Evolutionary conservation across 92 coral and sea anemone species (phyloP).

Genomic region (Porites cylindrica): DNA sequence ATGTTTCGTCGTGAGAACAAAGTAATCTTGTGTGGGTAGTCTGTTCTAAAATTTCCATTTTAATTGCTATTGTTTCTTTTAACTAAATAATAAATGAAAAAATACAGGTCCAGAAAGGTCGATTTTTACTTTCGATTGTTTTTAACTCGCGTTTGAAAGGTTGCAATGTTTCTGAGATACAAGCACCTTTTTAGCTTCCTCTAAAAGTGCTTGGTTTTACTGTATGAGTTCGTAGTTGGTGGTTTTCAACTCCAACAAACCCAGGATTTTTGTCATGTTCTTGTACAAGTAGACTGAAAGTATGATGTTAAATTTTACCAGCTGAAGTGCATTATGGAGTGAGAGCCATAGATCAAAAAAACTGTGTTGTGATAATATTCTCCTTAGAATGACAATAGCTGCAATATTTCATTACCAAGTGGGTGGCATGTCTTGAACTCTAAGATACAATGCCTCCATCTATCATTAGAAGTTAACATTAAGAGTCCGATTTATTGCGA

Average conservation of each 20-base stretch:
- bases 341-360: no score
- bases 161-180: not conserved
- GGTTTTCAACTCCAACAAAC: no score
- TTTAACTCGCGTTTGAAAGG: not conserved
- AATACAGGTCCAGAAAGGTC: not conserved
- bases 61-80: conserved; percentile 15
- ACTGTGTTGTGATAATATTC: not conserved
- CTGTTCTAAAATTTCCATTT: not conserved
- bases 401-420: conserved; percentile 11
- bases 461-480: not conserved
- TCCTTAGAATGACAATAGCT: not conserved
- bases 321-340: no score
- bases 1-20: not conserved
- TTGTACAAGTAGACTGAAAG: no score
- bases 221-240: no score
- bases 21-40: conserved; percentile 35
- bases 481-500: not conserved
- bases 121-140: not conserved
- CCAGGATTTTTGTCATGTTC: no score
- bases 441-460: conserved; percentile 3
- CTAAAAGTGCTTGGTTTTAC: not conserved
- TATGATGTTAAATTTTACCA: no score
- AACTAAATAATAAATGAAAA: conserved; percentile 1
- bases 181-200: not conserved
- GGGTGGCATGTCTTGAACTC: not conserved